These are phyloP conservation scores for Drosophila antonietae DNA, from an alignment of 2,888 invertebrate species.

Conservation along the genomic window DNA sequence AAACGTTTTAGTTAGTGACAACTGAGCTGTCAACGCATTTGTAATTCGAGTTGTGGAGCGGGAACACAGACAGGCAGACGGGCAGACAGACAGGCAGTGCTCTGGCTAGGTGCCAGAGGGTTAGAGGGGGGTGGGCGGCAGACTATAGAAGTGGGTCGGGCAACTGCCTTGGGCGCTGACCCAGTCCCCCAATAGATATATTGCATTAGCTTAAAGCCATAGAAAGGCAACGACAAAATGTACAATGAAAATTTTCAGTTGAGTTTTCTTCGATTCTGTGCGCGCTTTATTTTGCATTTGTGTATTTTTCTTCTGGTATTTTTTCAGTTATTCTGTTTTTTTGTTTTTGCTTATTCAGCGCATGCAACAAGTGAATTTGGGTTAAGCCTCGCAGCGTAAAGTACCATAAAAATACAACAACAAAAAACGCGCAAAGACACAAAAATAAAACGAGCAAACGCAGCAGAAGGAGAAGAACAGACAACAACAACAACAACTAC, in stretches of 20 bases:
- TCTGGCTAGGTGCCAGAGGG: constrained; percentile 22
- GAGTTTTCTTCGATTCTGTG: constrained; percentile 51
- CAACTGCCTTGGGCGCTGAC: constrained; percentile 63
- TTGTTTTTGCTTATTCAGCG: constrained; percentile 78
- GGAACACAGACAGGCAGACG: constrained; percentile 8
- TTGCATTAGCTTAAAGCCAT: constrained; percentile 72
- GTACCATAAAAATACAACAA: constrained; percentile 60
- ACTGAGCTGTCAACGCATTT: constrained; percentile 73
- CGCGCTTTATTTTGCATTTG: constrained; percentile 36
- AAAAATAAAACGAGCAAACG: constrained; percentile 63
- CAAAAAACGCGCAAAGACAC: constrained; percentile 29
- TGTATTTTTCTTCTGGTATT: constrained; percentile 28
- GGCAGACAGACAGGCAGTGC: background rate
- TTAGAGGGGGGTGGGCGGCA: background rate
- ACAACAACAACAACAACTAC: constrained; percentile 23
- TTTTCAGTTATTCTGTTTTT: constrained; percentile 15
- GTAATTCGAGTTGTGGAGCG: constrained; percentile 56
- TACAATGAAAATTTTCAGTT: constrained; percentile 28
- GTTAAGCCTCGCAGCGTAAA: constrained; percentile 73
- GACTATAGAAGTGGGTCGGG: constrained; percentile 51
- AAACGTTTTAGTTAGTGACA: constrained; percentile 65
- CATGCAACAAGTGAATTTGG: constrained; percentile 80
- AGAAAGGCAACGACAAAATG: constrained; percentile 60
- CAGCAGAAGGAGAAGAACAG: constrained; percentile 35
- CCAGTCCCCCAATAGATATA: constrained; percentile 52